Percentiles rank a stretch among this genome's conserved stretches.
These are phyloP conservation scores for Carassius carassius DNA, from an alignment of 2,113 vertebrate species.

Conservation along the genomic window DNA sequence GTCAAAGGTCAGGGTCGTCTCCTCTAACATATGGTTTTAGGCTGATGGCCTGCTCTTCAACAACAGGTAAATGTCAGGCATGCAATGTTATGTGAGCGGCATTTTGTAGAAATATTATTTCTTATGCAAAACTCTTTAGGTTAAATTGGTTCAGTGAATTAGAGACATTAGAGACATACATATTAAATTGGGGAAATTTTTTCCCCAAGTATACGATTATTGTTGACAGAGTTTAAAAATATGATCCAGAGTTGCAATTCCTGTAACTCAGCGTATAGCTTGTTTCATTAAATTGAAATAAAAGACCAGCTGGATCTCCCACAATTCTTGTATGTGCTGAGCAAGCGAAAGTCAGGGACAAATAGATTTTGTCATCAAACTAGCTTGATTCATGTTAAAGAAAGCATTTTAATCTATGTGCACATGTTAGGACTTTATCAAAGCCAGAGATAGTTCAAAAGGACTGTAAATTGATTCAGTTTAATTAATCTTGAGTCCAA, in stretches of 20 bases:
- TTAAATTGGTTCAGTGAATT: neutral
- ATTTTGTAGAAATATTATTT: neutral
- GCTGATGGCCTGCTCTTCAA: constrained; percentile 14
- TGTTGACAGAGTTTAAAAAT: neutral
- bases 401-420: constrained; percentile 25
- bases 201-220: neutral
- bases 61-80: constrained; percentile 50
- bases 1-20: constrained; percentile 52
- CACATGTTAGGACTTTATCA: neutral
- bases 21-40: constrained; percentile 50
- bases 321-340: neutral
- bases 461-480: neutral
- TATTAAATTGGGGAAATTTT: too few relatives aligned
- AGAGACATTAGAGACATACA: too few relatives aligned
- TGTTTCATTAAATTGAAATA: neutral
- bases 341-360: neutral
- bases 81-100: neutral
- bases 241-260: neutral
- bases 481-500: neutral
- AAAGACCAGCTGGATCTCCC: neutral
- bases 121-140: neutral
- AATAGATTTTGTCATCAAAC: constrained; percentile 9
- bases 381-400: neutral
- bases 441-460: neutral
- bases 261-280: neutral